Evolutionary conservation across 2,113 vertebrate species (phyloP).

Genomic region (Cavia aperea): DNA sequence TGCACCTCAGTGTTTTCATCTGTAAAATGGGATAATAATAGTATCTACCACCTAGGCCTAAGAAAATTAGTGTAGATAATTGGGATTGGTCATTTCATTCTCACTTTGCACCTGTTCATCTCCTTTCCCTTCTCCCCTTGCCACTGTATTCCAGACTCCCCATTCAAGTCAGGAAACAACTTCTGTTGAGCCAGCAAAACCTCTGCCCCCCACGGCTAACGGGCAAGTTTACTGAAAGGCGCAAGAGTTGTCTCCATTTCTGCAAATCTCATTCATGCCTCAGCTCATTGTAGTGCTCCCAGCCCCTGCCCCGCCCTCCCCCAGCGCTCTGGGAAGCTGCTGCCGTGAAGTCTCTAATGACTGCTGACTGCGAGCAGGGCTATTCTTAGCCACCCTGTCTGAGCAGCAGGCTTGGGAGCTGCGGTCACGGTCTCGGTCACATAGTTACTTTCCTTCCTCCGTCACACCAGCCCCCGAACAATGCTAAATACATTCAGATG

Average conservation of each 20-base stretch:
- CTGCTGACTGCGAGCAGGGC: not conserved
- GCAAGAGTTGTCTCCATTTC: not conserved
- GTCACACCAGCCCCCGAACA: not conserved
- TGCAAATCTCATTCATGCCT: conserved; percentile 1
- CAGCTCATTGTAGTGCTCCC: not conserved
- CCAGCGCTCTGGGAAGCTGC: not conserved
- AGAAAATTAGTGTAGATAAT: not conserved
- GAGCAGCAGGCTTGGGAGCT: not conserved
- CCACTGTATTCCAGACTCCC: not conserved
- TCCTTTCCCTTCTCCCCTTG: not conserved
- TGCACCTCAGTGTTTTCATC: not conserved
- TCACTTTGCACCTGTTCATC: not conserved
- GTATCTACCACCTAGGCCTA: not conserved
- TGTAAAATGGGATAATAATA: not conserved
- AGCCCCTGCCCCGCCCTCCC: not conserved
- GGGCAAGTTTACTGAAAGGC: not conserved
- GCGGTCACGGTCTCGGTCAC: not conserved
- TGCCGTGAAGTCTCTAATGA: not conserved
- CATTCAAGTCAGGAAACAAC: not conserved
- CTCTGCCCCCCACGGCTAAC: not conserved
- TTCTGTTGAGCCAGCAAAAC: not conserved
- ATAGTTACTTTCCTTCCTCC: not conserved
- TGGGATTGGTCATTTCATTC: not conserved
- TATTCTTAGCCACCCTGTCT: not conserved
- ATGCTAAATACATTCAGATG: not conserved